A percentile compares a stretch with the other conserved stretches of the same genome.
Conservation (phyloP, 2,113 vertebrate genomes). For the Genyomyrus donnyi region DNA sequence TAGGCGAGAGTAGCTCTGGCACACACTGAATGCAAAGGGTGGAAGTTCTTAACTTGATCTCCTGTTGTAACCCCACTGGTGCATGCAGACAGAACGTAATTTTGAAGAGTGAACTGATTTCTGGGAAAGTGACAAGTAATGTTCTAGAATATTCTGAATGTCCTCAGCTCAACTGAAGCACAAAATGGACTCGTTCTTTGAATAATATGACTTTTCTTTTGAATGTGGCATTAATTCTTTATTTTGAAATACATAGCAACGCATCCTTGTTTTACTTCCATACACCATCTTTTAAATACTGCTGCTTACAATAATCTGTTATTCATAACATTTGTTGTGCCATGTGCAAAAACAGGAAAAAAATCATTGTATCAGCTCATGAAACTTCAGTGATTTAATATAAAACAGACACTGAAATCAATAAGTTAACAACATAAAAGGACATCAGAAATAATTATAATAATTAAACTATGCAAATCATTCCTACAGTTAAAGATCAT, state of each 20-base stretch:
- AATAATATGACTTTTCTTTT: not conserved
- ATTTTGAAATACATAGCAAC: not conserved
- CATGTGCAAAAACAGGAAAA: not conserved
- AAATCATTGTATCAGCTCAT: not conserved
- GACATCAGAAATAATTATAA: not conserved
- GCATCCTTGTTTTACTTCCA: not conserved
- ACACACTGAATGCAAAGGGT: conserved; percentile 25
- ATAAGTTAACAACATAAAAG: not conserved
- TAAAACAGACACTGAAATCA: not conserved
- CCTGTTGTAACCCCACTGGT: conserved; percentile 21
- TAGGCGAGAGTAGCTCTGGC: conserved; percentile 12
- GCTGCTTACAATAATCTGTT: not conserved
- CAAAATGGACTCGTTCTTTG: not conserved
- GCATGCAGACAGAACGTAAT: conserved; percentile 23
- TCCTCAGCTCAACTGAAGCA: conserved; percentile 20
- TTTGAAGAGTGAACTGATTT: not conserved
- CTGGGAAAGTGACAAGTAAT: not conserved
- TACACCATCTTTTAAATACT: not conserved
- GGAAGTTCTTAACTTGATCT: conserved; percentile 28
- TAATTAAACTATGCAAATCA: not conserved
- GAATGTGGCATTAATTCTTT: conserved; percentile 22
- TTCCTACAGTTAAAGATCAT: not conserved
- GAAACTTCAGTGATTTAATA: conserved; percentile 1
- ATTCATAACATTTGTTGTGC: conserved; percentile 16
- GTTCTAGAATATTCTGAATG: conserved; percentile 1